Percentiles rank a stretch among this genome's conserved stretches.
Evolutionary conservation across 2,797 vertebrate genomes (phyloP).

Genomic region (Melanotaenia nigrans): DNA sequence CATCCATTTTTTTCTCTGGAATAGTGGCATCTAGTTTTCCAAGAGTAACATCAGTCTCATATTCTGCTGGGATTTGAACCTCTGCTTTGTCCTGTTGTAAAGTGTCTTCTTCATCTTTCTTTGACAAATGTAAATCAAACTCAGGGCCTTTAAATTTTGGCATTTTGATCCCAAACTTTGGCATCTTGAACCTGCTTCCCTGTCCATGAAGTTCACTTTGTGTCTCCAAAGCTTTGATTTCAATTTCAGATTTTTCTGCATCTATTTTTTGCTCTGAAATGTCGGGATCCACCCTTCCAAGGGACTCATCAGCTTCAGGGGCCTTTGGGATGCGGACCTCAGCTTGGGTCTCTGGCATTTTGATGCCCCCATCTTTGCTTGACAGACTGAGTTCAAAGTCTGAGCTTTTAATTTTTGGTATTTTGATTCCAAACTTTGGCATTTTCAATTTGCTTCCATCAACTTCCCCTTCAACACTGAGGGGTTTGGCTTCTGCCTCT

Average conservation of each 20-base stretch:
- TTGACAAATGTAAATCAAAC: slow-evolving; percentile 35
- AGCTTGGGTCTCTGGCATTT: slow-evolving; percentile 11
- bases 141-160: slow-evolving; percentile 50
- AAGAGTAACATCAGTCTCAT: slow-evolving; percentile 28
- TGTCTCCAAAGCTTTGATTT: slow-evolving; percentile 16
- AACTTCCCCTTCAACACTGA: slow-evolving; percentile 23
- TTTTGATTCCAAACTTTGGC: background rate
- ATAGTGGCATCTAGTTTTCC: slow-evolving; percentile 32
- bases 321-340: slow-evolving; percentile 34
- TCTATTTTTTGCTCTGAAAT: slow-evolving; percentile 35
- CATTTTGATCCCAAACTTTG: slow-evolving; percentile 55
- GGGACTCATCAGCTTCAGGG: slow-evolving; percentile 19
- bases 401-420: slow-evolving; percentile 32
- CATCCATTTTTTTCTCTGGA: slow-evolving; percentile 32
- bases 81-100: slow-evolving; percentile 26
- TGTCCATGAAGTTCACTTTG: slow-evolving; percentile 16
- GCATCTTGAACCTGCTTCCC: slow-evolving; percentile 59
- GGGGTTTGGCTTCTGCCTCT: slow-evolving; percentile 27
- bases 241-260: slow-evolving; percentile 29
- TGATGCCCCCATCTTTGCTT: slow-evolving; percentile 30
- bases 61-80: slow-evolving; percentile 28
- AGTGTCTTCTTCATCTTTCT: slow-evolving; percentile 53
- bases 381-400: slow-evolving; percentile 33
- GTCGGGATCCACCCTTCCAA: slow-evolving; percentile 37
- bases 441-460: slow-evolving; percentile 72